Evolutionary conservation across 2,797 vertebrate species (phyloP), one percentile per base, ranked within the genome.

Genomic region (Onychomys leucogaster): DNA sequence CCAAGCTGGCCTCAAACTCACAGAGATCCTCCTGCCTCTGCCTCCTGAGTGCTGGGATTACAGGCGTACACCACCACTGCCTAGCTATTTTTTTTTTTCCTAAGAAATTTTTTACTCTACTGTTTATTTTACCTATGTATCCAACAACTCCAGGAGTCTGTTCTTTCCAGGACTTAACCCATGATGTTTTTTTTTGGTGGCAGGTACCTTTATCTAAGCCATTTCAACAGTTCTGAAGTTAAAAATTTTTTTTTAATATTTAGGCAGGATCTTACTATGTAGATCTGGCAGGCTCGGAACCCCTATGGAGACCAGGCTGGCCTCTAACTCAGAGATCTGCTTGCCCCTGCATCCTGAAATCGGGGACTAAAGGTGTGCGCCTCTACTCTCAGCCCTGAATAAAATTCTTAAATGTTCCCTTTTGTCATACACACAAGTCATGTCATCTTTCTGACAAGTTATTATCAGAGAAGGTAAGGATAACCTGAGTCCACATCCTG

Each of bases 371-470:
- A 65, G 16, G 59, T 65, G 5, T 65, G 17, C 0, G 5, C 61
- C 17, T 67, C 5, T 19, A 49, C 43, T 46, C 32, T 23, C 16
- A 23, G 5, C 8, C 61, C 63, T 27, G 32, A 86, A 52, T 49
- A 86, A 8, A 65, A 82, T 43, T 13, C 59, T 55, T 43, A 75
- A 71, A 63, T 71, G 6, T 49, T 3, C 13, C 4, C 23, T n/a
- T 32, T 4, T 49, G 19, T 9, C 37, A 32, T 9, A 11, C 4
- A 41, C 0, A 0, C 8, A 46, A 21, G 69, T 25, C 6, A 12
- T 5, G 2, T 27, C 14, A 7, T 55, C n/a, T 75, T 77, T 83
- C 84, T 78, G 46, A 69, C 4, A 29, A 57, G 41, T 34, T 8
- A 25, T 13, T 5, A 89, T 6, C 32, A 37, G 13, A 57, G 16